Conservation (phyloP, 2,113 vertebrate genomes). For the Mirza zaza region DNA sequence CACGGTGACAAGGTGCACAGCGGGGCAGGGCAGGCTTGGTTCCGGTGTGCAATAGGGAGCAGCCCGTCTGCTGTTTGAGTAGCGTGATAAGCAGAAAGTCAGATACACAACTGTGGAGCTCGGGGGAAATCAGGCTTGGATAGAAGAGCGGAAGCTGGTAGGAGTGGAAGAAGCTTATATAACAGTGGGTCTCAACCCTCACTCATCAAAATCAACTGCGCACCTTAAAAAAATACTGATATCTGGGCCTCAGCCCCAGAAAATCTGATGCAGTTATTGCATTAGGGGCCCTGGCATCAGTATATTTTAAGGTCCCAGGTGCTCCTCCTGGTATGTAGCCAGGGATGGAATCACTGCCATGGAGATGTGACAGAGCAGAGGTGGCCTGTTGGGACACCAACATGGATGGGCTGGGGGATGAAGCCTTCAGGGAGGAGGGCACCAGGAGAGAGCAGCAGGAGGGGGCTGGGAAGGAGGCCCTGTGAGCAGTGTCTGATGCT, state of each 20-base stretch:
- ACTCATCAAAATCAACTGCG: neutral
- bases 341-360: neutral
- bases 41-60: neutral
- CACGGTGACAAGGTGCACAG: neutral
- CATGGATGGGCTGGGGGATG: rapidly evolving
- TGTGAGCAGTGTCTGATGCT: rapidly evolving
- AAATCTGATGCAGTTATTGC: neutral
- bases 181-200: neutral
- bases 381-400: too few species aligned
- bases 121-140: neutral
- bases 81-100: neutral
- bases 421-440: neutral
- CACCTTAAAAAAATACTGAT: neutral
- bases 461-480: neutral
- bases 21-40: neutral
- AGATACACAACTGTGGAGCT: neutral
- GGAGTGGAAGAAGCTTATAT: neutral
- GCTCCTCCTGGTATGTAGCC: neutral
- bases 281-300: neutral
- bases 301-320: neutral
- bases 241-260: neutral
- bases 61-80: too few species aligned
- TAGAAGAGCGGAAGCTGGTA: neutral
- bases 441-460: neutral
- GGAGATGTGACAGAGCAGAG: neutral